Conservation (phyloP, 2,113 vertebrate species). For the Vimba vimba region DNA sequence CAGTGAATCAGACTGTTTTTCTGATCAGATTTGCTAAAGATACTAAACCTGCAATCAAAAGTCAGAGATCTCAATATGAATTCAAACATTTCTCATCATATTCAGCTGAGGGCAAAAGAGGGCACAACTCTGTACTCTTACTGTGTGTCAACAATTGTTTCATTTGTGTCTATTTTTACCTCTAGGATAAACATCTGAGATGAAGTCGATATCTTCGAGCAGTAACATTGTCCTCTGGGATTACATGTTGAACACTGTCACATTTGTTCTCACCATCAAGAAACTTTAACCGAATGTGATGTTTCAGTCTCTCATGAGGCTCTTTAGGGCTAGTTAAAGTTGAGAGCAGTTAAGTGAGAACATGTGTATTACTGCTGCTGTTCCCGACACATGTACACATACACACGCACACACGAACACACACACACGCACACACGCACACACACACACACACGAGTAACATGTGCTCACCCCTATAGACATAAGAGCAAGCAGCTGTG, state of each 20-base stretch:
- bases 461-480: background rate
- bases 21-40: background rate
- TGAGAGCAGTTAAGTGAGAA: slow-evolving; percentile 7
- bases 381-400: background rate
- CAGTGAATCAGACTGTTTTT: background rate
- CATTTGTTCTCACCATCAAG: background rate
- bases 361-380: slow-evolving; percentile 20
- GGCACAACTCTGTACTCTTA: background rate
- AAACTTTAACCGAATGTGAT: slow-evolving; percentile 10
- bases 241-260: background rate
- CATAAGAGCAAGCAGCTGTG: slow-evolving; percentile 7
- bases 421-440: too few relatives aligned
- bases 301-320: slow-evolving; percentile 6
- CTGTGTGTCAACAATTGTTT: background rate
- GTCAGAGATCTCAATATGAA: background rate
- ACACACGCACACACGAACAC: too few relatives aligned
- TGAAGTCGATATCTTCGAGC: background rate
- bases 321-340: slow-evolving; percentile 4
- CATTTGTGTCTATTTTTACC: background rate
- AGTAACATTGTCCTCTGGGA: background rate
- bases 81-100: background rate
- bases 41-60: background rate
- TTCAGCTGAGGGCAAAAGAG: background rate
- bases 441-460: background rate
- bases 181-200: slow-evolving; percentile 1